phyloP scores from a whole-genome alignment of 2,797 vertebrate species.

The Erithacus rubecula region DNA sequence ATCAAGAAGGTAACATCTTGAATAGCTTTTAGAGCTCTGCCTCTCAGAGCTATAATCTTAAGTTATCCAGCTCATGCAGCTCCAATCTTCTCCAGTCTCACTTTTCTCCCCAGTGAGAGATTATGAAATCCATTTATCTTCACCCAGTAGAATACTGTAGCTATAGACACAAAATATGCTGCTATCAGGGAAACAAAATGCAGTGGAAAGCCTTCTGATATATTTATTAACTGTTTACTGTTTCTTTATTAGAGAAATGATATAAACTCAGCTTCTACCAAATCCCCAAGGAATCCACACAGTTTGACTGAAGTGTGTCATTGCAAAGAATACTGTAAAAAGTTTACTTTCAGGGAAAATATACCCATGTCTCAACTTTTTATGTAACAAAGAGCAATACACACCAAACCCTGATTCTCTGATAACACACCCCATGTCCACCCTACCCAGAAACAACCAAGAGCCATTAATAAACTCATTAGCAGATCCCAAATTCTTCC shows the following conservation, averaged over 20 bases:
- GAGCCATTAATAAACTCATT: background rate
- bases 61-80: conserved; percentile 23
- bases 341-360: conserved; percentile 26
- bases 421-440: background rate
- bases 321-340: background rate
- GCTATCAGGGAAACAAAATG: conserved; percentile 42
- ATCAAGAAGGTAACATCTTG: conserved; percentile 57
- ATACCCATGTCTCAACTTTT: background rate
- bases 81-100: conserved; percentile 18
- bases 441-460: background rate
- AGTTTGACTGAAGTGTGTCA: background rate
- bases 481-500: background rate
- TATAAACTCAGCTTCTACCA: background rate
- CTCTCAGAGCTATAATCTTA: conserved; percentile 41
- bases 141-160: background rate
- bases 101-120: conserved; percentile 33
- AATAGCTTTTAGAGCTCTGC: conserved; percentile 44
- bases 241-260: conserved; percentile 10
- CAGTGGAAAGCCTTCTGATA: background rate
- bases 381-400: background rate
- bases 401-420: background rate
- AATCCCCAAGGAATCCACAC: background rate
- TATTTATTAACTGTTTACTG: conserved; percentile 28
- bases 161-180: background rate
- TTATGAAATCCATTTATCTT: conserved; percentile 71